phyloP scores from a whole-genome alignment of 2,888 invertebrate species.

The Pandemis cinnamomeana region DNA sequence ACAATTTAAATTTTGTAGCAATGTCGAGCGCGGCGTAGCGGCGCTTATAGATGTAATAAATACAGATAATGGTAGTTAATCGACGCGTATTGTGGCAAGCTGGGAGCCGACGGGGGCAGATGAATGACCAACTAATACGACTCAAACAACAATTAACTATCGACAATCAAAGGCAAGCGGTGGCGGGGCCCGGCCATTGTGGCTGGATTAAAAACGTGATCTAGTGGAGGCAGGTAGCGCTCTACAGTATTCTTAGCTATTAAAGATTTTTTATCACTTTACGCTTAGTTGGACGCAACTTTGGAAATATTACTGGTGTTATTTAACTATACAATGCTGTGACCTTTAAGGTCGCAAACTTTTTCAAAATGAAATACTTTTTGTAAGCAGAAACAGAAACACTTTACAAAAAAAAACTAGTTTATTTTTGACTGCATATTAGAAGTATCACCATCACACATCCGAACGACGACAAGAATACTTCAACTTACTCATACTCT shows the following conservation, averaged over 20 bases:
- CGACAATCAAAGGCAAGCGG: slow-evolving; percentile 57
- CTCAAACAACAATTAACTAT: slow-evolving; percentile 51
- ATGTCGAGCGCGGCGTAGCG: slow-evolving; percentile 14
- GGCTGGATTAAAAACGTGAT: slow-evolving; percentile 53
- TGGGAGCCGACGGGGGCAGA: slow-evolving; percentile 58
- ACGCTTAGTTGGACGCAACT: slow-evolving; percentile 24
- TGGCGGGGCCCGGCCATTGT: slow-evolving; percentile 51
- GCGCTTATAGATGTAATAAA: slow-evolving; percentile 66
- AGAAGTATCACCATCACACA: too few species aligned
- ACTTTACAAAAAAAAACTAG: too few species aligned
- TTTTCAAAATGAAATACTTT: not conserved
- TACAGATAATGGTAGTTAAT: slow-evolving; percentile 73
- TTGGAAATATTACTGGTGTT: not conserved
- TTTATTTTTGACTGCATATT: too few species aligned
- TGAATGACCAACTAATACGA: slow-evolving; percentile 70
- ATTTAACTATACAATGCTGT: not conserved
- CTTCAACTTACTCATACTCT: too few species aligned
- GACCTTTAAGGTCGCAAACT: not conserved
- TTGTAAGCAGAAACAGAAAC: too few species aligned
- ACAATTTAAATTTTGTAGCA: slow-evolving; percentile 31
- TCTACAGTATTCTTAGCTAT: slow-evolving; percentile 19
- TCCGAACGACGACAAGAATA: too few species aligned
- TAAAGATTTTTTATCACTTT: slow-evolving; percentile 26
- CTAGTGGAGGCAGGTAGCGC: slow-evolving; percentile 34
- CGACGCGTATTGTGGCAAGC: slow-evolving; percentile 62